A percentile compares a stretch with the other conserved stretches of the same genome.
Conservation (phyloP, 2,113 vertebrate species). For the Dasyurus viverrinus region DNA sequence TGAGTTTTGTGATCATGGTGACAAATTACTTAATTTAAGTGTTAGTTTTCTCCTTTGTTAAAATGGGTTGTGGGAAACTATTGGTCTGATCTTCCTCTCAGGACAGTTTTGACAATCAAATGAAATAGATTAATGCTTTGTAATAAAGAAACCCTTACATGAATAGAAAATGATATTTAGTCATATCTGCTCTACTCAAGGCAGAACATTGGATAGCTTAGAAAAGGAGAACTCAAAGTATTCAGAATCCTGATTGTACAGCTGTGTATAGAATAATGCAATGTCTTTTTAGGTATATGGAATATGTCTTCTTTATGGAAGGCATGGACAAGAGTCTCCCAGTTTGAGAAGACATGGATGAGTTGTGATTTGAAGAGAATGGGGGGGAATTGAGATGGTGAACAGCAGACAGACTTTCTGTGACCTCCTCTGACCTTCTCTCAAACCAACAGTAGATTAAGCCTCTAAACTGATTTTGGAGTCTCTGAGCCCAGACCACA, state of each 20-base stretch:
- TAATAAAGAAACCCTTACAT: background rate
- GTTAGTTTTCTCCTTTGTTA: background rate
- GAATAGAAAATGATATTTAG: background rate
- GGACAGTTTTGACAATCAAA: background rate
- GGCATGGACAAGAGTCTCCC: background rate
- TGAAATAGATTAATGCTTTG: background rate
- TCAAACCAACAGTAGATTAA: too few species aligned
- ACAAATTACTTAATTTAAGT: background rate
- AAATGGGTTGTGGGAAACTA: background rate
- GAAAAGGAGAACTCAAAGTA: background rate
- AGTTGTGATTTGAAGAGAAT: background rate
- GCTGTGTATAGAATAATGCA: background rate
- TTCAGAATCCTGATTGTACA: background rate
- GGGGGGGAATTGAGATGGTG: too few species aligned
- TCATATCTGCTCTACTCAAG: background rate
- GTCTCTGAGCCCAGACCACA: too few species aligned
- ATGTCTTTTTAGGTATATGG: background rate
- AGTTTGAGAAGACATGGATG: background rate
- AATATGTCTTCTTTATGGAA: background rate
- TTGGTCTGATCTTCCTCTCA: background rate
- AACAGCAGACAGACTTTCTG: too few species aligned
- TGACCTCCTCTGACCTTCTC: too few species aligned
- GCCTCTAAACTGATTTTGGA: too few species aligned
- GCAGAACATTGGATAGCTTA: background rate
- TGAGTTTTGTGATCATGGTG: background rate